Percentiles rank a stretch among this genome's conserved stretches.
phyloP scores from a whole-genome alignment of 1,140 invertebrate species.

The Caenorhabditis brenneri region DNA sequence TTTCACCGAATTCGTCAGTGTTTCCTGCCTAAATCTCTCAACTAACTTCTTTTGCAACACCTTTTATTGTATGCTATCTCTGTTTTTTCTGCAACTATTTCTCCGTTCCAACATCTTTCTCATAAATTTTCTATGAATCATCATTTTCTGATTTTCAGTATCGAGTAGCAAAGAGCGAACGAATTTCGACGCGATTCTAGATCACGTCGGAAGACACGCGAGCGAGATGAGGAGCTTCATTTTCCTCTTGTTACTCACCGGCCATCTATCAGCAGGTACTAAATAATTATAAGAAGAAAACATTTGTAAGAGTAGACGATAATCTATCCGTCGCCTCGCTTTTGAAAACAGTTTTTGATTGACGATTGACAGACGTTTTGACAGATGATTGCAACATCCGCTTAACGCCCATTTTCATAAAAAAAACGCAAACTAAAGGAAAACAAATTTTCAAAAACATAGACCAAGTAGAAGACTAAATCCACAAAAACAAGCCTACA shows the following conservation, averaged over 20 bases:
- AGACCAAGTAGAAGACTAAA: too few relatives aligned
- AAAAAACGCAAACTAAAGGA: not conserved
- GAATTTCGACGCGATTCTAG: conserved; percentile 41
- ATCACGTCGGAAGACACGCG: conserved; percentile 31
- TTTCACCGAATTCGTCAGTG: not conserved
- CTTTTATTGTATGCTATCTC: not conserved
- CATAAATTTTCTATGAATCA: not conserved
- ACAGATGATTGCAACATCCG: conserved; percentile 21
- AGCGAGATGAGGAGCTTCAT: conserved; percentile 31
- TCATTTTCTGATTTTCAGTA: not conserved
- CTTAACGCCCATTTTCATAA: not conserved
- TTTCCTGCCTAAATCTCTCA: not conserved
- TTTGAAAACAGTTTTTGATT: not conserved
- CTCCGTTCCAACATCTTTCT: too few relatives aligned
- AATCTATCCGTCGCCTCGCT: not conserved
- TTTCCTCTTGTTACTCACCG: not conserved
- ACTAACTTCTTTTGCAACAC: not conserved
- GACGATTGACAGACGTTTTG: conserved; percentile 16
- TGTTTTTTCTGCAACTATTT: too few relatives aligned
- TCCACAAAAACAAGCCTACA: too few relatives aligned
- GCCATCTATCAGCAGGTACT: conserved; percentile 23
- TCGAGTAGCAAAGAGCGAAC: conserved; percentile 1
- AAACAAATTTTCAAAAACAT: not conserved
- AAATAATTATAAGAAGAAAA: not conserved
- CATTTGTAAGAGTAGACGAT: too few relatives aligned